Conservation (phyloP, 2,797 vertebrate species). For the Catharus ustulatus region DNA sequence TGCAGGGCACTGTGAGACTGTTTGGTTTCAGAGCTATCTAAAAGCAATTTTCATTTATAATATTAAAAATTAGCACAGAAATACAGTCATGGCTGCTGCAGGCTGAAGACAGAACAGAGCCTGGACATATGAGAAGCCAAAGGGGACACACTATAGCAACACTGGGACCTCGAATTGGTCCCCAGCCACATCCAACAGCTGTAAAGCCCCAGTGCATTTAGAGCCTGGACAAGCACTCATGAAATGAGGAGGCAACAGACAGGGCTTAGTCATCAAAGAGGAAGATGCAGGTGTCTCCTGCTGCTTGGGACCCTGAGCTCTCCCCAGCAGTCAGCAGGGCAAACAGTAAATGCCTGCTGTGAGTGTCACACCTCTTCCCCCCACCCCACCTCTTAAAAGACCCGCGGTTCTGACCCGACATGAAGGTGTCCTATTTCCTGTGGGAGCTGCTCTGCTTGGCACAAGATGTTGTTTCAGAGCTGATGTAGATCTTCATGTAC, state of each 20-base stretch:
- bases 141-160: not conserved
- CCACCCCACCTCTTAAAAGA: not conserved
- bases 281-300: not conserved
- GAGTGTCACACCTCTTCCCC: not conserved
- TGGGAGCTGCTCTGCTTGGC: not conserved
- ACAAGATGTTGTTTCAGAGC: not conserved
- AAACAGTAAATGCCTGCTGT: not conserved
- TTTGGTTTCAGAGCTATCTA: not conserved
- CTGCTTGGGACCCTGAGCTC: not conserved
- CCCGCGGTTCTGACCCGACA: not conserved
- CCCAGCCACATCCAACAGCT: not conserved
- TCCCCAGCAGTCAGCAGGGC: not conserved
- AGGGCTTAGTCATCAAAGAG: not conserved
- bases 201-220: not conserved
- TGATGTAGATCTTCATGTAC: not conserved
- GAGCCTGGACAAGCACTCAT: not conserved
- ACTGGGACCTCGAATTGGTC: not conserved
- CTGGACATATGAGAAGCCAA: not conserved
- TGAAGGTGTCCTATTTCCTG: not conserved
- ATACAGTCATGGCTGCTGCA: not conserved
- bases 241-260: not conserved
- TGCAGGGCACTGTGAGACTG: not conserved
- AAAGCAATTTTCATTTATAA: not conserved
- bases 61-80: not conserved
- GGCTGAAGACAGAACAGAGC: not conserved